phyloP scores from a whole-genome alignment of 2,113 vertebrate species.

The Copsychus sechellarum region DNA sequence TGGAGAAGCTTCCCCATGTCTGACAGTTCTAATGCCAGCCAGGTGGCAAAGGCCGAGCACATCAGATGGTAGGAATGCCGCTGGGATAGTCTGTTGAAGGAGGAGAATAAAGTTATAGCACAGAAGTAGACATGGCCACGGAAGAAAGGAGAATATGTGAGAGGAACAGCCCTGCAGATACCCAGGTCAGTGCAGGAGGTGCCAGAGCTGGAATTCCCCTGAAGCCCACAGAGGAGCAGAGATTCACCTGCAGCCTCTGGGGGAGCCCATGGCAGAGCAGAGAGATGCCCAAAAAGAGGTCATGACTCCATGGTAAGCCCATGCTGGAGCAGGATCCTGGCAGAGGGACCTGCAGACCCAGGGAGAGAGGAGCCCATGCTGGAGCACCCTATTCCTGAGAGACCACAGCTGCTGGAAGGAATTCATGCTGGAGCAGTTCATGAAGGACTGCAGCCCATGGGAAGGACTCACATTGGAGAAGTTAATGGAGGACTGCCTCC shows the following conservation, averaged over 20 bases:
- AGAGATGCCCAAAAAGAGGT: not conserved
- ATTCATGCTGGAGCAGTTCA: not conserved
- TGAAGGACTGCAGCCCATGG: not conserved
- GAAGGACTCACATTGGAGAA: accelerated
- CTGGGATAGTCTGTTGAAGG: not conserved
- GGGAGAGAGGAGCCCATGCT: not conserved
- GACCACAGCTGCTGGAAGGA: accelerated
- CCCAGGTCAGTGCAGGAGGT: not conserved
- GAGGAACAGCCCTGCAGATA: not conserved
- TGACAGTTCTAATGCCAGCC: not conserved
- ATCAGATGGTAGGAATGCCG: not conserved
- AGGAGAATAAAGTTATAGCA: not conserved
- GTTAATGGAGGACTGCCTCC: not conserved
- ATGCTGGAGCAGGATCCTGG: not conserved
- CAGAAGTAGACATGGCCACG: not conserved
- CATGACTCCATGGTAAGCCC: not conserved
- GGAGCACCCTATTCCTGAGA: not conserved
- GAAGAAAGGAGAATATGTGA: not conserved
- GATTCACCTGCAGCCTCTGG: not conserved
- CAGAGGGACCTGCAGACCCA: not conserved
- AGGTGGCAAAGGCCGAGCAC: not conserved
- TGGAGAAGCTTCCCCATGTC: not conserved
- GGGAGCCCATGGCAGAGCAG: accelerated
- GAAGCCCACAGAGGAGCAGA: not conserved
- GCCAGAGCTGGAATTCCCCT: not conserved